Evolutionary conservation across 2,113 vertebrate species (phyloP).

Genomic region (Heterotis niloticus): DNA sequence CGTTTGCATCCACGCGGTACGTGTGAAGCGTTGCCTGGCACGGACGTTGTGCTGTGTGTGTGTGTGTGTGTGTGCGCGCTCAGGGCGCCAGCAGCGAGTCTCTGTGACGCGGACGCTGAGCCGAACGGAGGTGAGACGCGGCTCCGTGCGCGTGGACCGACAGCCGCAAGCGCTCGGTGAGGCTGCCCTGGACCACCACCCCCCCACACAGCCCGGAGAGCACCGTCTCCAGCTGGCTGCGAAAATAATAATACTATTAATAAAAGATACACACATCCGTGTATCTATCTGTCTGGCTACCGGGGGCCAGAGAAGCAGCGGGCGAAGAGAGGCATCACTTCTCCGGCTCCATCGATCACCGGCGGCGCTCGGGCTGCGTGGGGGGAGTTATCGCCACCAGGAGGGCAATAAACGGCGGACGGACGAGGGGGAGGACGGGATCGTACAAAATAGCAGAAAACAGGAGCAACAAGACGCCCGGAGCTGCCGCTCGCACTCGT

Average conservation of each 20-base stretch:
- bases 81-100: constrained; percentile 24
- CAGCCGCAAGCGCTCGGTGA: constrained; percentile 45
- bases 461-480: neutral
- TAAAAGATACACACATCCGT: too few relatives aligned
- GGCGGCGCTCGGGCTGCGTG: constrained; percentile 45
- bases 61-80: constrained; percentile 14
- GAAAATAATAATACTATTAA: too few relatives aligned
- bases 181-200: constrained; percentile 53
- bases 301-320: constrained; percentile 45
- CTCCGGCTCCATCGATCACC: constrained; percentile 46
- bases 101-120: constrained; percentile 48
- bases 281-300: constrained; percentile 32
- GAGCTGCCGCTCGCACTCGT: constrained; percentile 8
- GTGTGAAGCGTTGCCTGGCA: neutral
- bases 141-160: constrained; percentile 51
- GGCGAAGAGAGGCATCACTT: constrained; percentile 52
- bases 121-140: constrained; percentile 36
- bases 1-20: constrained; percentile 20
- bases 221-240: constrained; percentile 50
- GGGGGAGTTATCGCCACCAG: constrained; percentile 36
- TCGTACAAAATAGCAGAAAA: constrained; percentile 10
- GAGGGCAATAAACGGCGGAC: constrained; percentile 26
- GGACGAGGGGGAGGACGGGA: constrained; percentile 16
- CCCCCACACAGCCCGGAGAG: constrained; percentile 60
- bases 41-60: neutral